Evolutionary conservation across 2,888 invertebrate species (phyloP).

Genomic region (Deilephila porcellus): DNA sequence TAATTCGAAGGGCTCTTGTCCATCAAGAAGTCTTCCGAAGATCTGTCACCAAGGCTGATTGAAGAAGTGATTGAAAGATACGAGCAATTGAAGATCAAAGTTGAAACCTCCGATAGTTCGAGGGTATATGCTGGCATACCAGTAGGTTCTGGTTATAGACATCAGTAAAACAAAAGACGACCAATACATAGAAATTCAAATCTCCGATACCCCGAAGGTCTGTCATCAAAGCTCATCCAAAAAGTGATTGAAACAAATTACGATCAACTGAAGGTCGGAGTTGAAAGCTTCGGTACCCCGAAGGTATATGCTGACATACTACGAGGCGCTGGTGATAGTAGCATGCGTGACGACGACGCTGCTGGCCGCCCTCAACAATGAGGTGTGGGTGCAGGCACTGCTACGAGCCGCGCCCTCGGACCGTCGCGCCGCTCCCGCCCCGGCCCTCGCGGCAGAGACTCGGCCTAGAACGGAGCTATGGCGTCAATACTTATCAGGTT

Average conservation of each 20-base stretch:
- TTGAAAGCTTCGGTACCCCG: slow-evolving; percentile 20
- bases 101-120: too few species aligned
- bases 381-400: slow-evolving; percentile 74
- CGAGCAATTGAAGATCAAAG: too few species aligned
- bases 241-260: background rate
- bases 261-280: background rate
- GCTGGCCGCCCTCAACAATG: slow-evolving; percentile 67
- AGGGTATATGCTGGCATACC: too few species aligned
- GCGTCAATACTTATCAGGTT: slow-evolving; percentile 57
- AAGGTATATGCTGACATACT: slow-evolving; percentile 64
- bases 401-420: slow-evolving; percentile 67
- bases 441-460: slow-evolving; percentile 38
- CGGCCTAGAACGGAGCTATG: slow-evolving; percentile 52
- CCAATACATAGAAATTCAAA: too few species aligned
- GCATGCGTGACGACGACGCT: slow-evolving; percentile 72
- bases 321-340: slow-evolving; percentile 66
- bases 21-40: too few species aligned
- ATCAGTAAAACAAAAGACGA: too few species aligned
- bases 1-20: too few species aligned
- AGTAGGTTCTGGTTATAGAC: too few species aligned
- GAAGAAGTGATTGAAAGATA: too few species aligned
- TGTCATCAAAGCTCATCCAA: background rate
- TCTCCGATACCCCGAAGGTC: too few species aligned
- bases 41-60: too few species aligned
- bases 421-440: slow-evolving; percentile 53